Percentiles rank a stretch among this genome's conserved stretches.
phyloP scores from a whole-genome alignment of 2,113 vertebrate genomes.

The Sphyrna mokarran region DNA sequence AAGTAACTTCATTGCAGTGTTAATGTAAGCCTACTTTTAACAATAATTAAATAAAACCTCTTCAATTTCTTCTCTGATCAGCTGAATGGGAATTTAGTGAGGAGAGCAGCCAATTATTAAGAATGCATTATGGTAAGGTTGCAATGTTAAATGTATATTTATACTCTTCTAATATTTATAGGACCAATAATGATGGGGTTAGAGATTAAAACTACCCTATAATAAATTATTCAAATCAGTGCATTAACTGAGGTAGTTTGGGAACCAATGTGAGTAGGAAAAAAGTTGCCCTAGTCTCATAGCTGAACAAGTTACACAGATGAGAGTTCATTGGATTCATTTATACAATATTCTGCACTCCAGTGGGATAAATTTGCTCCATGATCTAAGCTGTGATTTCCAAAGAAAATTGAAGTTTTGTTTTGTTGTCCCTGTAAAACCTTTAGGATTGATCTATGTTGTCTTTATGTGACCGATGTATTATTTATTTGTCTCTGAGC shows the following conservation, averaged over 20 bases:
- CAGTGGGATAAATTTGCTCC: not conserved
- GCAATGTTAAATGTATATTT: slow-evolving; percentile 24
- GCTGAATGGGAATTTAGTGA: slow-evolving; percentile 7
- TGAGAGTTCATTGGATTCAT: not conserved
- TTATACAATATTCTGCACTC: not conserved
- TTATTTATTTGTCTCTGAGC: not conserved
- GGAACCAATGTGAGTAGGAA: not conserved
- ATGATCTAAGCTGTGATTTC: not conserved
- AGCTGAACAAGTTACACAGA: slow-evolving; percentile 17
- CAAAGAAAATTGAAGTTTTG: not conserved
- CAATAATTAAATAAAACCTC: not conserved
- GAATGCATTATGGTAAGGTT: not conserved
- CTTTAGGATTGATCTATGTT: not conserved
- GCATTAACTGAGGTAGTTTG: not conserved
- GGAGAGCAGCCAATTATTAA: not conserved
- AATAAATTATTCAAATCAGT: slow-evolving; percentile 3
- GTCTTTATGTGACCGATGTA: not conserved
- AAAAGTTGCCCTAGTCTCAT: not conserved
- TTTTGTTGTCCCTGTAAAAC: not conserved
- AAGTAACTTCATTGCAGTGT: too few species aligned
- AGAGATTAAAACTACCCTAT: not conserved
- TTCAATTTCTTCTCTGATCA: not conserved
- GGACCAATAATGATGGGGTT: not conserved
- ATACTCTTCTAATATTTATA: slow-evolving; percentile 18
- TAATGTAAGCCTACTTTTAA: too few species aligned